A percentile compares a stretch with the other conserved stretches of the same genome.
Evolutionary conservation across 2,797 vertebrate genomes (phyloP).

Genomic region (Phoxinus dragarum): DNA sequence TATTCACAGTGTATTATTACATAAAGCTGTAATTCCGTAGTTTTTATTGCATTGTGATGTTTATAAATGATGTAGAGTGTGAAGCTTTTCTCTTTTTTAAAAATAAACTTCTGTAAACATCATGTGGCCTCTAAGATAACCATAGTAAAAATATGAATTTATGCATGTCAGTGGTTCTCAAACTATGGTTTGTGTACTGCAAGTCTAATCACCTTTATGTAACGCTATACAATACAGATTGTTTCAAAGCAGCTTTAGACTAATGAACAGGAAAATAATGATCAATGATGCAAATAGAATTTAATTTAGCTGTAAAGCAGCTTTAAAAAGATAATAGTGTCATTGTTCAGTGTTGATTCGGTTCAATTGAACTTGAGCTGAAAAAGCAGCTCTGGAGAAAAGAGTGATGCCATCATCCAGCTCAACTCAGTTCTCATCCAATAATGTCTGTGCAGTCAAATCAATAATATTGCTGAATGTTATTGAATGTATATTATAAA

Average conservation of each 20-base stretch:
- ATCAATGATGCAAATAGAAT: too few species aligned
- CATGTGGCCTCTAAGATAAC: background rate
- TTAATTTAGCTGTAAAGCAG: too few species aligned
- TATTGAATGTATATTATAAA: too few species aligned
- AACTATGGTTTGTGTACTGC: background rate
- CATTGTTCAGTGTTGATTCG: too few species aligned
- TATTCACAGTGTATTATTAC: conserved; percentile 28
- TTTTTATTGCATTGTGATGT: conserved; percentile 3
- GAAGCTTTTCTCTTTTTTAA: background rate
- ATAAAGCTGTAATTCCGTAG: conserved; percentile 39
- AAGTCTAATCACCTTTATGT: background rate
- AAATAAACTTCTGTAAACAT: conserved; percentile 3
- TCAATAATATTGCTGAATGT: background rate
- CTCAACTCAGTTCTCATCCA: too few species aligned
- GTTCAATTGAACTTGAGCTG: too few species aligned
- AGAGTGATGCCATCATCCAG: too few species aligned
- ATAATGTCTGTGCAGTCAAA: conserved; percentile 51
- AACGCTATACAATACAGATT: too few species aligned
- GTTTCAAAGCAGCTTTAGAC: too few species aligned
- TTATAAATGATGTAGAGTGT: conserved; percentile 6
- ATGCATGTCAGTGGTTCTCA: background rate
- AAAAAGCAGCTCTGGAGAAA: too few species aligned
- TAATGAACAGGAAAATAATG: too few species aligned
- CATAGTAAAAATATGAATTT: rapidly evolving
- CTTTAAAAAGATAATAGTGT: too few species aligned